Evolutionary conservation across 2,113 vertebrate genomes (phyloP).

Genomic region (Rhinogobius similis): DNA sequence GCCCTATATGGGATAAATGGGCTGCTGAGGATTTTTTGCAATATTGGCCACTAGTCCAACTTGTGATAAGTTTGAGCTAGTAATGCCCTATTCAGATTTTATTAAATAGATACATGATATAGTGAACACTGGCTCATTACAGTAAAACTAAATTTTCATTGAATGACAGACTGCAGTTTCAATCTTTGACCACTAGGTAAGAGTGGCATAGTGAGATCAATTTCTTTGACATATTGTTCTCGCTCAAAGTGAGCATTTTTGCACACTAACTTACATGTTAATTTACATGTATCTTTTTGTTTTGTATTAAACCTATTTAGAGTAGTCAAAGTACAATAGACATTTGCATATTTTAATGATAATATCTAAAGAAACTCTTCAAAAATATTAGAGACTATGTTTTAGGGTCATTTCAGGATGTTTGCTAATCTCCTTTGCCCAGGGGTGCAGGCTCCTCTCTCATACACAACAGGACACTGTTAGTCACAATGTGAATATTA

Average conservation of each 20-base stretch:
- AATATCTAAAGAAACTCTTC: conserved; percentile 17
- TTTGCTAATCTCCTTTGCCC: not conserved
- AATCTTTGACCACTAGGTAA: not conserved
- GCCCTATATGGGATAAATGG: too few relatives aligned
- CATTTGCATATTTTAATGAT: conserved; percentile 36
- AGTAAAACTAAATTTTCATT: too few relatives aligned
- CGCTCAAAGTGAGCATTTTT: too few relatives aligned
- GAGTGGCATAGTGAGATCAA: not conserved
- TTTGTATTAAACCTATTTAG: too few relatives aligned
- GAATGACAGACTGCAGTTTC: not conserved
- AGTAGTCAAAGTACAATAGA: conserved; percentile 1
- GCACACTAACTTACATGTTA: too few relatives aligned
- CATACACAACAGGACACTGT: conserved; percentile 25
- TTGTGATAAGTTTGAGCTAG: not conserved
- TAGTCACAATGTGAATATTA: conserved; percentile 40
- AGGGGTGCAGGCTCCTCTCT: conserved; percentile 6
- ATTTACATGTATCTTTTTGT: too few relatives aligned
- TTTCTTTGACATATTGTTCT: not conserved
- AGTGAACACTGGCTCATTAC: too few relatives aligned
- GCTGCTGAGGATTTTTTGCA: too few relatives aligned
- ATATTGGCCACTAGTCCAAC: too few relatives aligned
- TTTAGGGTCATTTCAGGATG: not conserved
- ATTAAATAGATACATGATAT: too few relatives aligned
- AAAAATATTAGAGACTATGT: conserved; percentile 20
- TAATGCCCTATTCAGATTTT: too few relatives aligned